Evolutionary conservation across 2,797 vertebrate species (phyloP), one percentile per base, ranked within the genome.

Genomic region (Pseudochaenichthys georgianus): DNA sequence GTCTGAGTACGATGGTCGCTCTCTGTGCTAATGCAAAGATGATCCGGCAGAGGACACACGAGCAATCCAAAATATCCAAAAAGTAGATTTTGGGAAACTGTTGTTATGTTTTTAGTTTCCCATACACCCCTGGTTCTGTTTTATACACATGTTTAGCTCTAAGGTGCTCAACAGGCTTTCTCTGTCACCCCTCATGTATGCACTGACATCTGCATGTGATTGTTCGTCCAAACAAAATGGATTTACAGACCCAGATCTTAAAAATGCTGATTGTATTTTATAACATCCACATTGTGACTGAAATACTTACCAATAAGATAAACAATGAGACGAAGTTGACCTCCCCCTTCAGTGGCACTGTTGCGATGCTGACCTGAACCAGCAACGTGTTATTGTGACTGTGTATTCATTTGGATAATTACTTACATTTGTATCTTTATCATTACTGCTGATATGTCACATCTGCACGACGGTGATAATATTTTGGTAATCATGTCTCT

Each of bases 101-200:
- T 47, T 45, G 62, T 57, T 63, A 16, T 57, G 47, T 68, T 59
- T 77, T 57, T 62, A 31, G 21, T 42, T 55, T 73, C 43, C 53
- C 52, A 4, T 73, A 17, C 43, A 15, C 12, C 19, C 31, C 31
- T n/a, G 19, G 5, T 77, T 73, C 38, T 50, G 1, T 64, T 59
- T 66, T 23, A 54, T n/a, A 34, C 41, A 78, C 64, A 58, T 47
- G 65, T 75, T 72, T 45, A 77, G 73, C 55, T 75, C 16, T 9
- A 64, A 60, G 48, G 42, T 43, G 16, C 46, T 77, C 41, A 3
- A 57, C 19, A 69, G 41, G 48, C 43, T 75, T 51, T 6, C 23
- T 61, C 41, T 60, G 28, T 79, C 45, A 81, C 46, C 53, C 34
- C 52, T 52, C 47, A 43, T 31, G 21, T 10, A 43, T 60, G 55